Percentiles rank a stretch among this genome's conserved stretches.
Conservation (phyloP, 2,888 invertebrate species). For the Busseola fusca region DNA sequence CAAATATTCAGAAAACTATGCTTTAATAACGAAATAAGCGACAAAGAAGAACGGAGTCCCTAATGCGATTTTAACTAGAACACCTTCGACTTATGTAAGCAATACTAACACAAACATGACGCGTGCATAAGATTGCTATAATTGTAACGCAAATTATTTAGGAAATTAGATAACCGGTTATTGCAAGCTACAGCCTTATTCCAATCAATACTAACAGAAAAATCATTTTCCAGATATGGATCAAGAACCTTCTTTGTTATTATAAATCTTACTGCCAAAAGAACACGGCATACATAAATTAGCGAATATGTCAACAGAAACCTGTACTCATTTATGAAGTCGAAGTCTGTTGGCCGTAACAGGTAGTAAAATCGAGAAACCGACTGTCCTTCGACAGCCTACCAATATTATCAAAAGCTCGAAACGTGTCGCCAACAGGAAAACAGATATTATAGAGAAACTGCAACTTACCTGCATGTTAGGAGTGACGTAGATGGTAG, state of each 20-base stretch:
- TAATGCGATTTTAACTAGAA: conserved; percentile 65
- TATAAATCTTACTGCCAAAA: conserved; percentile 8
- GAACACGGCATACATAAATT: conserved; percentile 18
- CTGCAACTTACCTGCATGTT: conserved; percentile 83
- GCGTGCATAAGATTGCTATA: conserved; percentile 51
- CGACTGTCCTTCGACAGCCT: conserved; percentile 70
- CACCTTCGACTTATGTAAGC: conserved; percentile 56
- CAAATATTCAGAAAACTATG: conserved; percentile 50
- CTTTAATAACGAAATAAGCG: conserved; percentile 38
- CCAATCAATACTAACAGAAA: conserved; percentile 16
- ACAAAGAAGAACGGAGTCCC: conserved; percentile 54
- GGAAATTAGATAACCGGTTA: conserved; percentile 46
- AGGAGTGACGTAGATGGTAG: conserved; percentile 42
- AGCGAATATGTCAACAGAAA: conserved; percentile 43
- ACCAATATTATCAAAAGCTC: conserved; percentile 63
- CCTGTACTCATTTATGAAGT: conserved; percentile 39
- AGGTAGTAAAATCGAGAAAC: conserved; percentile 64
- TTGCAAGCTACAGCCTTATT: conserved; percentile 24
- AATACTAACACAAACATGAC: conserved; percentile 45
- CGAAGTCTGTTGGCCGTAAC: conserved; percentile 41
- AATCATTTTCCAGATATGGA: conserved; percentile 6
- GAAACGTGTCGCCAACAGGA: conserved; percentile 62
- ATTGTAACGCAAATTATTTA: conserved; percentile 46
- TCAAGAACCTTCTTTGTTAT: neutral
- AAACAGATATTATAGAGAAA: conserved; percentile 69